These are phyloP conservation scores for Psilopogon haemacephalus DNA, from an alignment of 2,113 vertebrate genomes.

Conservation along the genomic window DNA sequence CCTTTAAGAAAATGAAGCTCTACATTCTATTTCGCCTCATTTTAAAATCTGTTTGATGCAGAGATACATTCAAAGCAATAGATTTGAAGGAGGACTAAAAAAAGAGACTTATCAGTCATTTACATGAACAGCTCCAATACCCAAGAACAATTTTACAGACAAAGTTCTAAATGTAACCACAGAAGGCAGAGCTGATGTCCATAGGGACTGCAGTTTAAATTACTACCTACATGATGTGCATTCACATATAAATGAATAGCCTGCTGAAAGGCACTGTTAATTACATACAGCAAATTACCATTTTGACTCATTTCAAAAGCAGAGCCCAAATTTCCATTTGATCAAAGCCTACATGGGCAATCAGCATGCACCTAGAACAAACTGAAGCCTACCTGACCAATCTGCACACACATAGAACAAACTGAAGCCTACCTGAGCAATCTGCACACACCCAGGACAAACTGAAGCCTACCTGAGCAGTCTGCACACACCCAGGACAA, in stretches of 20 bases:
- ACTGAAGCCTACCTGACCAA: constrained; percentile 85
- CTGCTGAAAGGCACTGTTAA: background rate
- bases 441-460: constrained; percentile 75
- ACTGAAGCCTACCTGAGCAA: constrained; percentile 85
- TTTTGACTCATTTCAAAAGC: background rate
- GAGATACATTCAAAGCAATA: background rate
- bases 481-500: constrained; percentile 75
- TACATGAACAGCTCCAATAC: background rate
- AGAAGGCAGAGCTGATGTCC: background rate
- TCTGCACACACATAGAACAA: constrained; percentile 75
- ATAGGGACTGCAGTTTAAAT: background rate
- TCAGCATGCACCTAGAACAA: background rate
- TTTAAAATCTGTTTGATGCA: background rate
- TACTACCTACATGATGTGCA: background rate
- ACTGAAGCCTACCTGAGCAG: constrained; percentile 85
- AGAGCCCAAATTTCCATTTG: background rate
- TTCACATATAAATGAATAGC: background rate
- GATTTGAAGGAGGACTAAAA: background rate
- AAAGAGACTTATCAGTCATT: background rate
- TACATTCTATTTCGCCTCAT: background rate
- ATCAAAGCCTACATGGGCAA: background rate
- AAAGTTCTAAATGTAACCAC: background rate
- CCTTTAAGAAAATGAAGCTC: background rate
- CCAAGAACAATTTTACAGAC: background rate
- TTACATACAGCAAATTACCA: background rate